Evolutionary conservation across 2,888 invertebrate genomes (phyloP), one percentile per base, ranked within the genome.

Genomic region (Prenolepis imparis): DNA sequence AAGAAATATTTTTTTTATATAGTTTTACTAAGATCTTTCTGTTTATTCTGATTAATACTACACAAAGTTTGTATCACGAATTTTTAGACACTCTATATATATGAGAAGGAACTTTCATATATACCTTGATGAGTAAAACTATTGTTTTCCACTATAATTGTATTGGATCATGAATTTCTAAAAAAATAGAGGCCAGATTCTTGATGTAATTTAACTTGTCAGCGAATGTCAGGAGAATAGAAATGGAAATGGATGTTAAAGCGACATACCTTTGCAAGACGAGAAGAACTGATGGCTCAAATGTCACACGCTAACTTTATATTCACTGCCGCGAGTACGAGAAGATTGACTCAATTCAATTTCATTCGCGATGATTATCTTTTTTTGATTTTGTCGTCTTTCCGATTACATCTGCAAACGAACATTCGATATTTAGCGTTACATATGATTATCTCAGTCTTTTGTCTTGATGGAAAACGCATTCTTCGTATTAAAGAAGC

Each of bases 291-390:
- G 32, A 70, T 78, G 44, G 15, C 32, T 36, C 0, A 44, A 59
- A 28, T 32, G 18, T 61, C 28, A 44, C 28, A 39, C n/a, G n/a
- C 24, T 66, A 70, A 0, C 28, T 68, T 78, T 21, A 21, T 78
- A 70, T 44, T 21, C 78, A 59, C 57, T 70, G 72, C 70, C 68
- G 57, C 21, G 21, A 78, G 5, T 68, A 52, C 12, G 21, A 44
- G 41, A 39, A 28, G 1, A 18, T 55, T 48, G n/a, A n/a, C n/a
- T n/a, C n/a, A n/a, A n/a, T 2, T n/a, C 24, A 24, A 11, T 55
- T 70, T 70, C 6, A 41, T 77, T 9, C 44, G 68, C n/a, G 6
- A 78, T 32, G 3, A 68, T 67, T 41, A 36, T 39, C 36, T 39
- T 63, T 63, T 67, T 70, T 78, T 55, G 1, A 41, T 67, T 55